A percentile compares a stretch with the other conserved stretches of the same genome.
Evolutionary conservation across 2,888 invertebrate species (phyloP).

Genomic region (Phyllotreta cruciferae): DNA sequence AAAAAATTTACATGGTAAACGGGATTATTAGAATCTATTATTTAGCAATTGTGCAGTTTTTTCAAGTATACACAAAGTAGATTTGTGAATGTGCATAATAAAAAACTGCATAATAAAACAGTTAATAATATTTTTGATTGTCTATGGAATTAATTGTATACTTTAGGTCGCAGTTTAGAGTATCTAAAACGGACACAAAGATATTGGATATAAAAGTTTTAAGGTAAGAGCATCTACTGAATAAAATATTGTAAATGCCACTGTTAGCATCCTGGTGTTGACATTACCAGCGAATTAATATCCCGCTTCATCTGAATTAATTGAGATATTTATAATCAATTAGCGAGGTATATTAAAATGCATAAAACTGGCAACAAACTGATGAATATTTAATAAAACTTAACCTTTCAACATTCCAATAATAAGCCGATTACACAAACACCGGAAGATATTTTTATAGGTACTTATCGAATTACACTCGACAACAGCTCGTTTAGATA

Average conservation of each 20-base stretch:
- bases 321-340: too few relatives aligned
- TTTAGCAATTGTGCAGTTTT: too few relatives aligned
- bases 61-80: too few relatives aligned
- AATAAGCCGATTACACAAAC: neutral
- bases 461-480: neutral
- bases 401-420: too few relatives aligned
- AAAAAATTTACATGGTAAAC: constrained; percentile 6
- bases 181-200: constrained; percentile 22
- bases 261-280: too few relatives aligned
- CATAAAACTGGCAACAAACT: neutral
- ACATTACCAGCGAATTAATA: too few relatives aligned
- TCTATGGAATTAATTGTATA: neutral
- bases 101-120: too few relatives aligned
- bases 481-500: neutral
- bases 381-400: too few relatives aligned
- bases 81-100: too few relatives aligned
- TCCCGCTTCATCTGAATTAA: too few relatives aligned
- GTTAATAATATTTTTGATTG: neutral
- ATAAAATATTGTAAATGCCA: neutral
- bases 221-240: constrained; percentile 29
- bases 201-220: constrained; percentile 33
- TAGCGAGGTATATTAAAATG: too few relatives aligned
- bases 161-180: constrained; percentile 35
- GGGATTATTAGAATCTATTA: neutral
- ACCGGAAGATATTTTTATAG: neutral